Evolutionary conservation across 2,797 vertebrate species (phyloP).

Genomic region (Spheniscus humboldti): DNA sequence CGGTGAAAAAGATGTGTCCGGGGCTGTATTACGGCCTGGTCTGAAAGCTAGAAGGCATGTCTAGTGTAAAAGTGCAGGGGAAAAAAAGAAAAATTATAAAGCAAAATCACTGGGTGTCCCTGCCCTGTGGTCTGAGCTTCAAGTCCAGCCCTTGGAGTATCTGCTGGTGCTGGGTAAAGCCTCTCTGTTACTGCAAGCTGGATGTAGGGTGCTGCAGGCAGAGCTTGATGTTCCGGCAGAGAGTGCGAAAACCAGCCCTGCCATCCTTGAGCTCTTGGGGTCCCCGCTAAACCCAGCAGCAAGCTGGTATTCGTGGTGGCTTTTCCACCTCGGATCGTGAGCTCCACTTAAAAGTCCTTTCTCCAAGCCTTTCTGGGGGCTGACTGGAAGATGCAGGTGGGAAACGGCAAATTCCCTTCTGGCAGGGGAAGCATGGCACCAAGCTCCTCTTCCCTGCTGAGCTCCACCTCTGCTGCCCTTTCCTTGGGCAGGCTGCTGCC

Average conservation of each 20-base stretch:
- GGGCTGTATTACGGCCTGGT: background rate
- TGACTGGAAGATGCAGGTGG: background rate
- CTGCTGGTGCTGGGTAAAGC: background rate
- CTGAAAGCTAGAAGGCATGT: background rate
- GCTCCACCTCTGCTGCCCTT: background rate
- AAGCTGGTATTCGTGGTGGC: background rate
- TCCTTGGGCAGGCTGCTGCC: background rate
- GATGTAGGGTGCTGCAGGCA: background rate
- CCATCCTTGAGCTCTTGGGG: background rate
- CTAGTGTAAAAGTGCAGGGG: background rate
- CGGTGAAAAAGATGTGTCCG: background rate
- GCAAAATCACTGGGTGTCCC: background rate
- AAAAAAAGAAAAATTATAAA: background rate
- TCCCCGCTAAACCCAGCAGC: background rate
- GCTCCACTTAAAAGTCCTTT: background rate
- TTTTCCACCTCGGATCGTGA: background rate
- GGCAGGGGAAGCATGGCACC: background rate
- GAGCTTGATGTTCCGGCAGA: background rate
- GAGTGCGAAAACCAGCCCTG: background rate
- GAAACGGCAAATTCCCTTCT: accelerated
- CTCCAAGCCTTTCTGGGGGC: background rate
- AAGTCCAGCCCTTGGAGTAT: background rate
- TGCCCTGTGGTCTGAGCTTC: background rate
- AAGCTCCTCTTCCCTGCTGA: background rate
- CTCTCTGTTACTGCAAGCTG: background rate